A percentile compares a stretch with the other conserved stretches of the same genome.
phyloP scores from a whole-genome alignment of 1,140 invertebrate species.

The Lutraria rhynchaena region DNA sequence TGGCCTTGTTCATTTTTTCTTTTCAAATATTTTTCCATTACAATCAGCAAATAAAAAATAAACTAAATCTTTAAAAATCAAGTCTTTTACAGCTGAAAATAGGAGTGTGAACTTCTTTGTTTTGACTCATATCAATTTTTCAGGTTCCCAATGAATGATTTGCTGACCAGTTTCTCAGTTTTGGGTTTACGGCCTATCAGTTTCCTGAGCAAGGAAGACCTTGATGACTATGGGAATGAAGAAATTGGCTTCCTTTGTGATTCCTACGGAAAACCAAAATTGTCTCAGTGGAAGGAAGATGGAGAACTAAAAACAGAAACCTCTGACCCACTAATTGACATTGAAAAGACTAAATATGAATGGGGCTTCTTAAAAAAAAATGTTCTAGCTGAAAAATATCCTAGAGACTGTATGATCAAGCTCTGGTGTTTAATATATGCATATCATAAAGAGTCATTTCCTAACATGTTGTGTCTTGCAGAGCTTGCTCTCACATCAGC shows the following conservation, averaged over 20 bases:
- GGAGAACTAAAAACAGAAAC: background rate
- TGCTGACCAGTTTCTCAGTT: constrained; percentile 2
- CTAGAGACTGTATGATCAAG: constrained; percentile 27
- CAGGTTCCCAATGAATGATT: background rate
- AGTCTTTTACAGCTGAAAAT: no score
- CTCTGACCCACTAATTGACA: constrained; percentile 20
- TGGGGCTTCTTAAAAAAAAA: constrained; percentile 48
- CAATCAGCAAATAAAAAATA: background rate
- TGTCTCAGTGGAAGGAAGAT: background rate
- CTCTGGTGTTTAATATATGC: constrained; percentile 38
- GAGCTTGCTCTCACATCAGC: constrained; percentile 47
- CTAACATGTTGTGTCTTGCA: constrained; percentile 53
- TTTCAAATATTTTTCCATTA: background rate
- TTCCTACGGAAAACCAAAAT: constrained; percentile 16
- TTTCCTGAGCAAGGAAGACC: constrained; percentile 13
- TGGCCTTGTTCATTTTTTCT: background rate
- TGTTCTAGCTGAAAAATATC: constrained; percentile 38
- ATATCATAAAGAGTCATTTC: constrained; percentile 53
- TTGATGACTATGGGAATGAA: background rate
- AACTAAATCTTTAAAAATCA: background rate
- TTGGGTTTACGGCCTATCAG: constrained; percentile 24
- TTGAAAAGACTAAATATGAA: constrained; percentile 6
- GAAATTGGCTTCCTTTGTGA: background rate
- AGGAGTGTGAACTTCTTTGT: background rate
- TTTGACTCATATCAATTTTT: background rate